These are phyloP conservation scores for Coranthus polyacanthus DNA, from an alignment of 2,797 vertebrate genomes.

Conservation along the genomic window DNA sequence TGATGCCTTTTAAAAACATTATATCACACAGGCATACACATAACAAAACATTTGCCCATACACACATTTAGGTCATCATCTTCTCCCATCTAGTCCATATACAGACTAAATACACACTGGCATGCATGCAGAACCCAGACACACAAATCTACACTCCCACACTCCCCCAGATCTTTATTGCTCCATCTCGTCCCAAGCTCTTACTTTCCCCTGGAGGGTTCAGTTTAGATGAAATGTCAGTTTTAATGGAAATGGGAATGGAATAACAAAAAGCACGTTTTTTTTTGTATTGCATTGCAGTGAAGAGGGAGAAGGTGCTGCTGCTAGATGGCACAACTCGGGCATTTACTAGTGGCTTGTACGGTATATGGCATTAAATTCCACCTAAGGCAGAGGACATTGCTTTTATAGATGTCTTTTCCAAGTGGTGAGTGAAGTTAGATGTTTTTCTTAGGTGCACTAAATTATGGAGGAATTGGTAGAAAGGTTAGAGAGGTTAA, in stretches of 20 bases:
- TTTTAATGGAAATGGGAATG: slow-evolving; percentile 91
- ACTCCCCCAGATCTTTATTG: slow-evolving; percentile 55
- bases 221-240: slow-evolving; percentile 90
- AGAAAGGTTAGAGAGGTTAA: slow-evolving; percentile 35
- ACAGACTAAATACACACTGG: slow-evolving; percentile 46
- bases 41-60: slow-evolving; percentile 49
- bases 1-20: slow-evolving; percentile 72
- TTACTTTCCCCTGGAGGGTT: slow-evolving; percentile 86
- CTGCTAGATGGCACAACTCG: slow-evolving; percentile 72
- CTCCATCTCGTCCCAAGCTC: slow-evolving; percentile 81
- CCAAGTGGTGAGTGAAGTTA: slow-evolving; percentile 33
- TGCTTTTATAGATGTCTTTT: slow-evolving; percentile 73
- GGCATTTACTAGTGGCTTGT: slow-evolving; percentile 61
- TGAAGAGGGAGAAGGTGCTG: slow-evolving; percentile 72
- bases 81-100: slow-evolving; percentile 43
- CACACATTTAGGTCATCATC: slow-evolving; percentile 63
- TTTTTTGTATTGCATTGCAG: slow-evolving; percentile 71
- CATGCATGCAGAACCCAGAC: slow-evolving; percentile 40
- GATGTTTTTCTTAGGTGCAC: slow-evolving; percentile 37
- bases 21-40: slow-evolving; percentile 46
- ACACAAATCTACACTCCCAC: slow-evolving; percentile 44
- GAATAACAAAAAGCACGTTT: slow-evolving; percentile 86
- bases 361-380: slow-evolving; percentile 67
- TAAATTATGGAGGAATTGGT: slow-evolving; percentile 59
- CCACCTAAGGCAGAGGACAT: slow-evolving; percentile 66